A percentile compares a stretch with the other conserved stretches of the same genome.
phyloP scores from a whole-genome alignment of 1,140 invertebrate species.

The Augochlora pura region DNA sequence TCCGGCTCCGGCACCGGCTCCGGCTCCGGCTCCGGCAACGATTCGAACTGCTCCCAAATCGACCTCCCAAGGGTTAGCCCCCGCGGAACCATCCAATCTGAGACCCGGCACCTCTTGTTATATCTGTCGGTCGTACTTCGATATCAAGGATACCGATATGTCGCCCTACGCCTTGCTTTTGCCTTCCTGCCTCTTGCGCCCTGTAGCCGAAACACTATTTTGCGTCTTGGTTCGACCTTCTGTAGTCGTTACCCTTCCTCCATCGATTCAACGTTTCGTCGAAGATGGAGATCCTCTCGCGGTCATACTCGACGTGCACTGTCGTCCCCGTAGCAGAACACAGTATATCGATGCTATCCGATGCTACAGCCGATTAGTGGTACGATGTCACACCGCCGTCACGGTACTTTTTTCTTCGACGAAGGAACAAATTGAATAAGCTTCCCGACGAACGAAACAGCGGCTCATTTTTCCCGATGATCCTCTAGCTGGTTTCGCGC shows the following conservation, averaged over 20 bases:
- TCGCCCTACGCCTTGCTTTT: too few relatives aligned
- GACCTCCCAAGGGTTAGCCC: constrained; percentile 64
- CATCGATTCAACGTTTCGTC: neutral
- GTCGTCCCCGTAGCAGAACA: too few relatives aligned
- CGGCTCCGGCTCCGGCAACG: constrained; percentile 49
- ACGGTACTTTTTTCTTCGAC: neutral
- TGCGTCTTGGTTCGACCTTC: neutral
- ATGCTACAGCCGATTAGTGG: too few relatives aligned
- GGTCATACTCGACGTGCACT: constrained; percentile 10
- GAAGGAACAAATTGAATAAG: neutral
- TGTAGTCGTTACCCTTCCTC: neutral
- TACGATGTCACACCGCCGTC: neutral
- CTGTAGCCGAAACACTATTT: too few relatives aligned
- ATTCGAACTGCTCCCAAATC: constrained; percentile 70
- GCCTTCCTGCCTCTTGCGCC: too few relatives aligned
- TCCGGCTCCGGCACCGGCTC: constrained; percentile 55
- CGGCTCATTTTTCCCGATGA: neutral
- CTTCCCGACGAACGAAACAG: too few relatives aligned
- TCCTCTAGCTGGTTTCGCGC: neutral
- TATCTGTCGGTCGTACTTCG: neutral
- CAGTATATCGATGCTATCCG: too few relatives aligned
- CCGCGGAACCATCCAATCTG: constrained; percentile 76
- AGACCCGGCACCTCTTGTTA: neutral
- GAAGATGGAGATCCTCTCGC: too few relatives aligned
- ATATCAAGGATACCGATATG: too few relatives aligned